phyloP scores from a whole-genome alignment of 2,888 invertebrate genomes.

The Drosophila prostipennis region DNA sequence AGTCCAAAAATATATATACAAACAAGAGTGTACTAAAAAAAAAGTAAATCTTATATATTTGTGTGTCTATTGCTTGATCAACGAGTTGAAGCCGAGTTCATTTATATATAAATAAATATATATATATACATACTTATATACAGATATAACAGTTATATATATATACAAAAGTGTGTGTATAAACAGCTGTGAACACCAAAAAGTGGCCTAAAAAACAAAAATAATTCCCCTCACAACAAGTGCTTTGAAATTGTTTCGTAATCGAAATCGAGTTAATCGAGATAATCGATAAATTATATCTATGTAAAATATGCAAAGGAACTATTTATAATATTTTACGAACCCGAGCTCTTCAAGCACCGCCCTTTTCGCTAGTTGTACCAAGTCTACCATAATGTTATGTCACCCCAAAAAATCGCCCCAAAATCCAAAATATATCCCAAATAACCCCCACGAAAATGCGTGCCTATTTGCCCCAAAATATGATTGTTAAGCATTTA shows the following conservation, averaged over 20 bases:
- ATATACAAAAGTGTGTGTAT: conserved; percentile 46
- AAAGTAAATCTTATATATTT: conserved; percentile 14
- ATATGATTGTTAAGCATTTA: conserved; percentile 40
- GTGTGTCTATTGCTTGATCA: conserved; percentile 41
- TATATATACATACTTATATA: conserved; percentile 41
- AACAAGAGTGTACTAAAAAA: conserved; percentile 21
- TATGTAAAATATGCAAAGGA: conserved; percentile 28
- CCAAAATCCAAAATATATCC: background rate
- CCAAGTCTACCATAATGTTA: conserved; percentile 37
- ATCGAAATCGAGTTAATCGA: conserved; percentile 65
- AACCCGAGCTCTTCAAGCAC: conserved; percentile 27
- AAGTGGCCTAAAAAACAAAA: conserved; percentile 68
- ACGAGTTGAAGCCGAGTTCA: conserved; percentile 18
- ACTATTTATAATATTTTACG: conserved; percentile 23
- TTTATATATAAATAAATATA: conserved; percentile 15
- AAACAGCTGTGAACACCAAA: conserved; percentile 77
- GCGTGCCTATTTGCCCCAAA: conserved; percentile 41
- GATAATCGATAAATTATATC: conserved; percentile 53
- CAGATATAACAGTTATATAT: conserved; percentile 32
- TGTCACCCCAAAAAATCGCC: conserved; percentile 14
- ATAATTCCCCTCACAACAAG: conserved; percentile 24
- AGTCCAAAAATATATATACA: conserved; percentile 20
- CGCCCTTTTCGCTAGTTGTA: conserved; percentile 36
- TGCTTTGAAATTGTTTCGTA: conserved; percentile 44
- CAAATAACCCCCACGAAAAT: conserved; percentile 18